A percentile compares a stretch with the other conserved stretches of the same genome.
phyloP scores from a whole-genome alignment of 2,113 vertebrate species.

The Physeter macrocephalus region DNA sequence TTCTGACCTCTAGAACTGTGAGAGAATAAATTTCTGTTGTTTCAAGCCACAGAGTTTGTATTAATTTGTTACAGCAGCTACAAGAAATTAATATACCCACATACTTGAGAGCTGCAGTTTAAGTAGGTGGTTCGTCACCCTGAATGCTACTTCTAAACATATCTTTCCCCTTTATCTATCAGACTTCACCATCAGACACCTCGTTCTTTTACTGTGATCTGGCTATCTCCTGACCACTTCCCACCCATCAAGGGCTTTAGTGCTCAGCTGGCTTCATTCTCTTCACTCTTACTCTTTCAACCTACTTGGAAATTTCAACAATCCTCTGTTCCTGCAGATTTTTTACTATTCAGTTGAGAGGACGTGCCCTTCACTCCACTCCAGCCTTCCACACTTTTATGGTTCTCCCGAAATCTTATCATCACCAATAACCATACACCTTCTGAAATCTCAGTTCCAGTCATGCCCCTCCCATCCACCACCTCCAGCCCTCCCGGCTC shows the following conservation, averaged over 20 bases:
- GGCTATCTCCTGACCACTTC: too few relatives aligned
- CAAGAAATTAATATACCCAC: neutral
- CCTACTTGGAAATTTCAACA: neutral
- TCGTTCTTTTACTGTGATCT: neutral
- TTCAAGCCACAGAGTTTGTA: neutral
- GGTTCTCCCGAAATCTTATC: neutral
- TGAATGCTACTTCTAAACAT: neutral
- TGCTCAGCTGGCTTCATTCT: neutral
- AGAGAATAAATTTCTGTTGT: neutral
- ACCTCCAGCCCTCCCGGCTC: accelerated
- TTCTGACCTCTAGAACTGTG: neutral
- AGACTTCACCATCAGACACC: neutral
- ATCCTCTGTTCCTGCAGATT: neutral
- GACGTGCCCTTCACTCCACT: too few relatives aligned
- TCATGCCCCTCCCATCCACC: neutral
- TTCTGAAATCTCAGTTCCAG: neutral
- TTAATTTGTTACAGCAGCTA: neutral
- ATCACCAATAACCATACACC: neutral
- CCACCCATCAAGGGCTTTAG: accelerated
- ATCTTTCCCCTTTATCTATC: neutral
- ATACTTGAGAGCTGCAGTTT: neutral
- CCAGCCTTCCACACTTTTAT: neutral
- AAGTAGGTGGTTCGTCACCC: neutral
- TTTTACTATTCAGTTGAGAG: neutral
- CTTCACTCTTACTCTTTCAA: neutral